Conservation (phyloP, 2,113 vertebrate genomes). For the Phasianus colchicus region DNA sequence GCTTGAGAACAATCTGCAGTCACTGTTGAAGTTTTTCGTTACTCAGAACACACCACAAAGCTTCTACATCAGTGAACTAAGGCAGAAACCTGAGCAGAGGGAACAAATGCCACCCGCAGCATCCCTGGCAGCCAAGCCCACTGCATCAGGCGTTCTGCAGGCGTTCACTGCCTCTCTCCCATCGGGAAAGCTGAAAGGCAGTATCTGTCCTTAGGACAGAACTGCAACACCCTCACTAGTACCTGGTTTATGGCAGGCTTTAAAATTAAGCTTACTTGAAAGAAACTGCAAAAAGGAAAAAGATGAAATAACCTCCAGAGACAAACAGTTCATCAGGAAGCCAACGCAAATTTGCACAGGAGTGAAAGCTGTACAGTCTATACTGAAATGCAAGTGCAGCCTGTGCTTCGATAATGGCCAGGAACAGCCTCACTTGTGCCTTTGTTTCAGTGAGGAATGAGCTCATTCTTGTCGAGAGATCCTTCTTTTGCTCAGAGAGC, state of each 20-base stretch:
- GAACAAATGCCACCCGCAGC: not conserved
- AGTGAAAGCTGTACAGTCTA: not conserved
- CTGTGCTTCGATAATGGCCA: not conserved
- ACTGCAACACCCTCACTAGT: not conserved
- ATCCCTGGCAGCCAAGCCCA: not conserved
- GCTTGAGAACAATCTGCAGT: not conserved
- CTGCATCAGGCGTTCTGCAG: not conserved
- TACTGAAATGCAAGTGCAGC: not conserved
- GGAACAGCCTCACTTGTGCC: not conserved
- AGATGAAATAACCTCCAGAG: not conserved
- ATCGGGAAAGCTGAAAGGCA: rapidly evolving
- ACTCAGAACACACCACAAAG: not conserved
- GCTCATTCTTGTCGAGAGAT: not conserved
- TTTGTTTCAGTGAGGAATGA: constrained; percentile 18
- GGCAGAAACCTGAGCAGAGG: not conserved
- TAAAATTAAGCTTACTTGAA: not conserved
- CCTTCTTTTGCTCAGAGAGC: not conserved
- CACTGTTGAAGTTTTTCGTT: not conserved
- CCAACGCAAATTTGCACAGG: not conserved
- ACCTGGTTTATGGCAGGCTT: not conserved
- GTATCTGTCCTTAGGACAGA: not conserved
- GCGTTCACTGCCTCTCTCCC: rapidly evolving
- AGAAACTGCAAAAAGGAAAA: not conserved
- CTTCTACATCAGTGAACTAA: not conserved
- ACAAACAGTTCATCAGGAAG: not conserved